Evolutionary conservation across 2,888 invertebrate species (phyloP), one percentile per base, ranked within the genome.

Genomic region (Papilio demoleus): DNA sequence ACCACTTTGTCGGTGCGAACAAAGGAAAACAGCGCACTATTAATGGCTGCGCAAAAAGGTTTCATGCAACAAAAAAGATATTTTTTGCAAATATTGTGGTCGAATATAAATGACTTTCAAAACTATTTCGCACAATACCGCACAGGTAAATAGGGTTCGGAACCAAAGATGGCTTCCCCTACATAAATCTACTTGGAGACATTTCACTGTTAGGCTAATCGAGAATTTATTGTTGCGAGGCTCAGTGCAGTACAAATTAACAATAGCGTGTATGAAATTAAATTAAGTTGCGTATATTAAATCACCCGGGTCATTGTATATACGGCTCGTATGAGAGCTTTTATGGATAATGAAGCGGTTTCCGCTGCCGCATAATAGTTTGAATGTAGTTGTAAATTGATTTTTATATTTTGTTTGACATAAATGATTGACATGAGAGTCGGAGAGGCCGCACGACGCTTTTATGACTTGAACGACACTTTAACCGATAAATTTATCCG

Each of bases 391-490:
- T 81, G 84, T 88, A 87, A 91, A 92, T 92, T 89, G 85, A 87
- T 87, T 92, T 92, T 92, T 90, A 92, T 91, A 88, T 83, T 92
- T 92, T 92, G 93, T 93, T 93, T 93, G 92, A 93, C 93, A 77
- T 83, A 82, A 86, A 86, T 91, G 91, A 93, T 92, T 92, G 92
- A 93, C 91, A 87, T 87, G 88, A 83, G 85, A 80, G 75, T 75
- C 70, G 68, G 76, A 76, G 77, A 77, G 74, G 78, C 77, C 72
- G 76, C 76, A 71, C 77, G 86, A 87, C 79, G 83, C 78, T 80
- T 90, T 91, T 90, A 92, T 82, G 84, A 85, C 70, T 83, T 88
- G 74, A 81, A 81, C 82, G 90, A 91, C 85, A 83, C 81, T 84
- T 79, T 77, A 80, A 76, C 71, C 81, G 84, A 87, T 88, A 87